Base-by-base conservation (phyloP, 1,140 invertebrate species). In the Drosophila baimaii region DNA sequence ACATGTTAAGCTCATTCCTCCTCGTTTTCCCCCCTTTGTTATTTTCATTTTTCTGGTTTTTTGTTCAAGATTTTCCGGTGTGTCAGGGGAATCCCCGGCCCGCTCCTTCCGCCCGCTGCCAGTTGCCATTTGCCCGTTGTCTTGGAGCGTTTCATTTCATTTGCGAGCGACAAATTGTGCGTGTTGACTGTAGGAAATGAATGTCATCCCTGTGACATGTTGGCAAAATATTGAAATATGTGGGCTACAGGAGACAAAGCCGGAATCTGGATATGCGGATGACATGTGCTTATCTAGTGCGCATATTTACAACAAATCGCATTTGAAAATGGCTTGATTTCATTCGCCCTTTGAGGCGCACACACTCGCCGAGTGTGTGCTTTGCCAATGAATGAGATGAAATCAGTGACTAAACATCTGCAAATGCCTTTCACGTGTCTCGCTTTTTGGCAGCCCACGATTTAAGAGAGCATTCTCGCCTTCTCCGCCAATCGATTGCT, bases 121-220 rank as follows among this genome's bases (percentile, higher is more conserved):
- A 15, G 29, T n/a, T 19, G 17, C 27, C n/a, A 56, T 33, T 25
- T 57, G 47, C 56, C 41, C 59, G 80, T 78, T 85, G 61, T 71
- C 82, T 78, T 68, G 19, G 52, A 55, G 71, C 71, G 63, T 52
- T 85, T 76, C 82, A 75, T 86, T 86, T 86, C 76, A 88, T 88
- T 79, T 77, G 71, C 76, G 75, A 88, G 79, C 83, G 83, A 83
- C 83, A 86, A 86, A 88, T 86, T 86, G 83, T 88, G 83, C 83
- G 83, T 88, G 83, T 83, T 88, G 83, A 88, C 83, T 82, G 73
- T 66, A 83, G 79, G 83, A 88, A 88, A 88, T 88, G 83, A 88
- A 83, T 88, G 80, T 83, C 84, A 81, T 79, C 84, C 79, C 10
- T 83, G 84, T 77, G 84, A 88, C 84, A 88, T 88, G 79, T 83